Base-by-base conservation (phyloP, 2,888 invertebrate genomes). In the Nyleta sp. region DNA sequence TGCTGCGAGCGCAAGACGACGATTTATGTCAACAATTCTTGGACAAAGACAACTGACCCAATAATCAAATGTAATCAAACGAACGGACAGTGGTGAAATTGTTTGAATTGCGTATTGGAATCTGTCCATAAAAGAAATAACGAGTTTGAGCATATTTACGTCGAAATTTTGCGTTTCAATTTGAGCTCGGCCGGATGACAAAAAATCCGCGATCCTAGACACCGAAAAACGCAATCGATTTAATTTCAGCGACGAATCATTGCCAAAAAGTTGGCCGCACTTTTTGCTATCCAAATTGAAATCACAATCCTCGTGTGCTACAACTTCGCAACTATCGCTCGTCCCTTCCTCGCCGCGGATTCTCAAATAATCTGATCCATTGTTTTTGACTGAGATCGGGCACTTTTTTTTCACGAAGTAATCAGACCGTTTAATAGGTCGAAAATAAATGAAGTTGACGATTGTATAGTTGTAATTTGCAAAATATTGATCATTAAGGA, bases 211-310 rank as follows among this genome's bases (percentile, higher is more conserved):
- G n/a, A n/a, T n/a, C n/a, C n/a, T n/a, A n/a, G n/a, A n/a, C n/a
- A n/a, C n/a, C n/a, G n/a, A n/a, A n/a, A n/a, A n/a, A n/a, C n/a
- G n/a, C n/a, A n/a, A n/a, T n/a, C n/a, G n/a, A n/a, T n/a, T n/a
- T n/a, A n/a, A n/a, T n/a, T n/a, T n/a, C n/a, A n/a, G n/a, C n/a
- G n/a, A n/a, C n/a, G n/a, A n/a, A n/a, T n/a, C n/a, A n/a, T n/a
- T n/a, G n/a, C n/a, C 38, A 60, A 78, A 72, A 78, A 67, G 72
- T 72, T 67, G 18, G 35, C 31, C 70, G 42, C 64, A 78, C 24
- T 78, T 78, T 73, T 73, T 42, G 52, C 65, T 48, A 46, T 74
- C 62, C 64, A 74, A 73, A 78, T 78, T 78, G 73, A 78, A 78
- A 78, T 76, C 70, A 71, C 71, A 71, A 76, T 72, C 78, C 68